A percentile compares a stretch with the other conserved stretches of the same genome.
Evolutionary conservation across 2,113 vertebrate species (phyloP).

Genomic region (Lagenorhynchus albirostris): DNA sequence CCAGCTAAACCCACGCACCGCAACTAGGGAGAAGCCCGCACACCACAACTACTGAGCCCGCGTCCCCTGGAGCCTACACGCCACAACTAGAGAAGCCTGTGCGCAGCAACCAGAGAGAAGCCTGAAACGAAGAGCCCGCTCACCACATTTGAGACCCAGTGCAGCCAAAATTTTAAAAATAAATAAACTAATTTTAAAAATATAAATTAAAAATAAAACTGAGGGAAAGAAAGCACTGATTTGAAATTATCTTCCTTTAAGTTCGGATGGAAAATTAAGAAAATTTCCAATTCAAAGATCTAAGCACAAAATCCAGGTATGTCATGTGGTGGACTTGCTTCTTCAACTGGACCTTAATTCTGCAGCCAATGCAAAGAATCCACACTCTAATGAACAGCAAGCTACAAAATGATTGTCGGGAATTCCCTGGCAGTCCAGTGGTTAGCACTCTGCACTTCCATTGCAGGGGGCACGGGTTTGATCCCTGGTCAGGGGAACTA

Average conservation of each 20-base stretch:
- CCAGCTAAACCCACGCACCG: accelerated
- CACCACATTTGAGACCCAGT: too few relatives aligned
- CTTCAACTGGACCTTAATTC: not conserved
- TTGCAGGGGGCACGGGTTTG: not conserved
- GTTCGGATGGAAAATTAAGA: not conserved
- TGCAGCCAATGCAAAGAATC: not conserved
- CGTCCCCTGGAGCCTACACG: too few relatives aligned
- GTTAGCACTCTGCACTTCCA: not conserved
- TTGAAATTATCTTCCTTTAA: not conserved
- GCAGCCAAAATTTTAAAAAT: too few relatives aligned
- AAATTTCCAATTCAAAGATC: not conserved
- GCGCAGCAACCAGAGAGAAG: too few relatives aligned
- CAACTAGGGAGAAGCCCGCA: too few relatives aligned
- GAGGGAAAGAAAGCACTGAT: not conserved
- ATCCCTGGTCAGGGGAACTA: not conserved
- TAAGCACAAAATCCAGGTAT: not conserved
- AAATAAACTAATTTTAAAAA: too few relatives aligned
- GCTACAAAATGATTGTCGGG: not conserved
- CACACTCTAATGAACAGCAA: not conserved
- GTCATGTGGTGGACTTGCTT: not conserved
- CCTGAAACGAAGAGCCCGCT: too few relatives aligned
- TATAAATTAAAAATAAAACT: not conserved
- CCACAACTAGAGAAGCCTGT: too few relatives aligned
- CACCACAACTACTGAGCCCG: too few relatives aligned
- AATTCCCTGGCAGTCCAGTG: not conserved